Evolutionary conservation across 2,113 vertebrate genomes (phyloP).

Genomic region (Stomatorhinus ivindoensis): DNA sequence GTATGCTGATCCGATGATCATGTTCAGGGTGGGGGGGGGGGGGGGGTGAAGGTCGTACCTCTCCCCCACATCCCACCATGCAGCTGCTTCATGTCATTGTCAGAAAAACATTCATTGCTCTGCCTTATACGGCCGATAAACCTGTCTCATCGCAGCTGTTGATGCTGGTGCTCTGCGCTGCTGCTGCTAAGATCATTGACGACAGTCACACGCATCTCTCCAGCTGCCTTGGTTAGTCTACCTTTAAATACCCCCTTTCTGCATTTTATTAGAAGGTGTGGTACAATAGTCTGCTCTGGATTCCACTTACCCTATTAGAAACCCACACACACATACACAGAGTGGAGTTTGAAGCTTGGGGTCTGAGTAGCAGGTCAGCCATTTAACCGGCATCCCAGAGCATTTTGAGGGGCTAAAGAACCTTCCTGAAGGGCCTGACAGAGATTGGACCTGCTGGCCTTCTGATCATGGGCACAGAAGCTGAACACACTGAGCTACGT

Average conservation of each 20-base stretch:
- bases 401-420: background rate
- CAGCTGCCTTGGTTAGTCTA: background rate
- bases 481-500: background rate
- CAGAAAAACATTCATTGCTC: background rate
- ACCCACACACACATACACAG: background rate
- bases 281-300: background rate
- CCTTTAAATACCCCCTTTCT: background rate
- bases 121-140: background rate
- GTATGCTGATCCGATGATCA: background rate
- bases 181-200: background rate
- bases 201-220: background rate
- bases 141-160: background rate
- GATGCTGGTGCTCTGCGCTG: background rate
- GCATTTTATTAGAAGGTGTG: background rate
- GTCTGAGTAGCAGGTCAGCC: background rate
- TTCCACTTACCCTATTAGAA: background rate
- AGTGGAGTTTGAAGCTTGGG: background rate
- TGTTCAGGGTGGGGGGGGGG: background rate
- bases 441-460: background rate
- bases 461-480: background rate
- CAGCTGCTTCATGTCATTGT: background rate
- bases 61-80: background rate
- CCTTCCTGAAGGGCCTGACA: background rate
- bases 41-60: background rate
- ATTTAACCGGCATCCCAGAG: background rate